Conservation (phyloP, 2,888 invertebrate genomes). For the Lepeophtheirus nordmannii region DNA sequence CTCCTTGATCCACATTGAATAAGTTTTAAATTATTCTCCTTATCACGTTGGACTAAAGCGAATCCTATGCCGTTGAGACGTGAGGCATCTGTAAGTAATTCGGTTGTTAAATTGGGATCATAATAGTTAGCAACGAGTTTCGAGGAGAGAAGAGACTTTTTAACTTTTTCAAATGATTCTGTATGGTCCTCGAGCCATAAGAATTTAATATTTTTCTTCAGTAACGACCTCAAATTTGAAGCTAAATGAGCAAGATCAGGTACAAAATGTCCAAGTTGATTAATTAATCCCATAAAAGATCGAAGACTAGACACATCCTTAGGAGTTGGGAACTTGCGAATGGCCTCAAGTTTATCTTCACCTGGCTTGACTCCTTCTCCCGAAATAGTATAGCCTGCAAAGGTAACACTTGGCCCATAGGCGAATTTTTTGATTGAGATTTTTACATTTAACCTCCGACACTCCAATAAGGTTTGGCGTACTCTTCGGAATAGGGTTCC, state of each 20-base stretch:
- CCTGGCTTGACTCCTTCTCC: no score
- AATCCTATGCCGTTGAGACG: not conserved
- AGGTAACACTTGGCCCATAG: no score
- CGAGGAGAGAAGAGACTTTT: not conserved
- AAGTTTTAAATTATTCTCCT: not conserved
- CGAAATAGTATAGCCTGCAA: no score
- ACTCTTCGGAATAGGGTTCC: no score
- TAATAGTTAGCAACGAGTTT: not conserved
- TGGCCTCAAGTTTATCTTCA: no score
- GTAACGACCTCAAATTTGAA: not conserved
- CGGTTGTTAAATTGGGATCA: not conserved
- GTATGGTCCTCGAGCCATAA: not conserved
- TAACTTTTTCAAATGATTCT: not conserved
- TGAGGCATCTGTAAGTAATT: slow-evolving; percentile 12
- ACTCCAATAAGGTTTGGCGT: no score
- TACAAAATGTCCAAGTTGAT: slow-evolving; percentile 4
- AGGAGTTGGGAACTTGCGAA: no score
- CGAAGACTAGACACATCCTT: not conserved
- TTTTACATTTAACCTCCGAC: no score
- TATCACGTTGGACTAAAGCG: slow-evolving; percentile 3
- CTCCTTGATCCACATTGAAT: slow-evolving; percentile 8
- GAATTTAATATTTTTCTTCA: not conserved
- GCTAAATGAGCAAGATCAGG: not conserved
- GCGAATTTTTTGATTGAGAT: no score
- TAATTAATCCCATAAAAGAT: slow-evolving; percentile 2